Conservation (phyloP, 1,140 invertebrate genomes). For the Drosophila saltans region DNA sequence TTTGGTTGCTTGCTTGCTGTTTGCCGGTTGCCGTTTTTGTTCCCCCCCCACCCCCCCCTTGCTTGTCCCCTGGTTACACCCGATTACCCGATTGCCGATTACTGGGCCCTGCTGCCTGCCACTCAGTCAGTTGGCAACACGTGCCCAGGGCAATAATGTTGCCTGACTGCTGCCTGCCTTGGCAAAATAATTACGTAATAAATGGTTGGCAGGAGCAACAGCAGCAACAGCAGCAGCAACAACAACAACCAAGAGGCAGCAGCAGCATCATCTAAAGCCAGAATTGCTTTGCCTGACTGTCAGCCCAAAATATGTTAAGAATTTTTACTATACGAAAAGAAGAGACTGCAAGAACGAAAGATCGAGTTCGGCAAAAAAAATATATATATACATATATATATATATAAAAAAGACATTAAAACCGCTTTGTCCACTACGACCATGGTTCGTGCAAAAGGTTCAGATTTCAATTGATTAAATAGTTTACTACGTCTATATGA, state of each 20-base stretch:
- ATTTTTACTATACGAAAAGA: constrained; percentile 57
- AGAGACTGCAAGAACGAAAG: constrained; percentile 1
- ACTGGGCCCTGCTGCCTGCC: constrained; percentile 51
- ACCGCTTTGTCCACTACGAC: too few species aligned
- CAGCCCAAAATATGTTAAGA: constrained; percentile 73
- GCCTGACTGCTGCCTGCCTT: constrained; percentile 35
- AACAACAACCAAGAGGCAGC: constrained; percentile 32
- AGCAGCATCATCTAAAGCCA: constrained; percentile 19
- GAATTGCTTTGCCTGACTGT: constrained; percentile 57
- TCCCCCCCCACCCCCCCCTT: background rate
- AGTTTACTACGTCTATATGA: background rate
- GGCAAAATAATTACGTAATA: constrained; percentile 81
- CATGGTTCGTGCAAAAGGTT: too few species aligned
- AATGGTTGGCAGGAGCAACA: constrained; percentile 69
- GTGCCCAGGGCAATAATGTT: constrained; percentile 68
- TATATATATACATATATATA: too few species aligned
- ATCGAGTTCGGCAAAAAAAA: background rate
- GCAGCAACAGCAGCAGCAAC: constrained; percentile 25
- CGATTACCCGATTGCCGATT: background rate
- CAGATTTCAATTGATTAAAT: too few species aligned
- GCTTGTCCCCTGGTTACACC: background rate
- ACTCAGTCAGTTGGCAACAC: constrained; percentile 72
- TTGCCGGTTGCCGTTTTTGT: background rate
- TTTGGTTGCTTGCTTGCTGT: too few species aligned
- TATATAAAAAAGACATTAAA: too few species aligned